Percentiles rank a stretch among this genome's conserved stretches.
phyloP scores from a whole-genome alignment of 2,113 vertebrate species.

The Aptenodytes patagonicus region DNA sequence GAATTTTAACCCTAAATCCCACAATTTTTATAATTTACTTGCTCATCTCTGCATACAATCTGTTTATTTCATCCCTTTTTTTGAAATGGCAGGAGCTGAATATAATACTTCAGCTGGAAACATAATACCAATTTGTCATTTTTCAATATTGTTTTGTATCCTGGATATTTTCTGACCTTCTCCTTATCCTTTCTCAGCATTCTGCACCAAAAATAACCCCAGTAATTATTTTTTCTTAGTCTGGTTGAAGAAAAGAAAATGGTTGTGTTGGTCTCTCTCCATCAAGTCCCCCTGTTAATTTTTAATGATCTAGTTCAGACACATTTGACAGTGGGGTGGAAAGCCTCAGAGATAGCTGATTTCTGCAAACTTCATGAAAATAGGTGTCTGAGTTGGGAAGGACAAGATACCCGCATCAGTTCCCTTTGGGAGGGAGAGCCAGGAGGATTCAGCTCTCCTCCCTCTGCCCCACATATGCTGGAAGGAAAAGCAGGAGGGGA shows the following conservation, averaged over 20 bases:
- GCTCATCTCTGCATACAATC: neutral
- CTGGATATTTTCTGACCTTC: neutral
- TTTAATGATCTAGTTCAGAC: neutral
- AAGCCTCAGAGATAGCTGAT: neutral
- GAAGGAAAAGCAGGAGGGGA: neutral
- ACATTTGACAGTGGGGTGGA: neutral
- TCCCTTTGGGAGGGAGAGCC: neutral
- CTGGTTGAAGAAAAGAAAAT: neutral
- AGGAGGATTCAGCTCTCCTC: neutral
- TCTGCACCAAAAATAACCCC: neutral
- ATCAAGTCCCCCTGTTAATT: neutral
- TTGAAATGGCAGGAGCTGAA: neutral
- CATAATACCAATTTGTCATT: neutral
- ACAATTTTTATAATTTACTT: neutral
- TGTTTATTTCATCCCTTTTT: neutral
- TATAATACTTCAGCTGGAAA: neutral
- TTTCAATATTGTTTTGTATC: neutral
- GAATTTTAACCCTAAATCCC: neutral
- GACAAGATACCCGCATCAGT: fast-evolving
- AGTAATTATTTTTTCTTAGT: neutral
- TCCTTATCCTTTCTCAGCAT: neutral
- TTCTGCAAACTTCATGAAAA: neutral
- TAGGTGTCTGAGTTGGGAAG: neutral
- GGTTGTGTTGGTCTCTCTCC: neutral
- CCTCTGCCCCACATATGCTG: neutral